Evolutionary conservation across 2,113 vertebrate genomes (phyloP), one percentile per base, ranked within the genome.

Genomic region (Petroica traversi): DNA sequence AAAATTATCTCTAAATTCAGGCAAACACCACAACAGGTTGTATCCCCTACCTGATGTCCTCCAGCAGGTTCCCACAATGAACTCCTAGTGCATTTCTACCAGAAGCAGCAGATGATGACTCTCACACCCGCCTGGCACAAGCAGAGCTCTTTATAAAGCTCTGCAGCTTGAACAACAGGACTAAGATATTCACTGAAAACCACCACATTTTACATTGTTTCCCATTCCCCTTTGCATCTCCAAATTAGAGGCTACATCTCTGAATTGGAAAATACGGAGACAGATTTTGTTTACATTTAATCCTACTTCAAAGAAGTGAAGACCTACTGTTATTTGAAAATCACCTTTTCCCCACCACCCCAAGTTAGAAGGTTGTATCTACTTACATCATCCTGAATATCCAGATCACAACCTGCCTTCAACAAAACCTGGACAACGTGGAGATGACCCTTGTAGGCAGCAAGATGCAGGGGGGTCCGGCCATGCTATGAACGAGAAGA

Each of bases 331-430:
- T 66, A 73, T 11, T 83, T 86, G 82, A 41, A 90, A 93, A 69
- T 41, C 25, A 74, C 34, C 38, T 67, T 92, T 24, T 18, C 36
- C 63, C 57, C 41, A 61, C 38, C 71, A 83, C 46, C 69, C 62
- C 51, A 48, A 85, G 68, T 19, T 19, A 88, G 63, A 92, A 88
- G 41, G 40, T 12, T 66, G 36, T 33, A 79, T 91, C 74, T 98
- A 99, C 99, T 99, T 98, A 99, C 99, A 69, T 99, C 99, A 93
- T 99, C 99, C 95, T 99, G 99, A 97, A 99, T 98, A 96, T 99
- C 98, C 92, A 99, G 97, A 95, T 99, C 99, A 43, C 99, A 99
- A 94, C 99, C 99, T n/a, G 99, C 99, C 96, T 98, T 99, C 97
- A 99, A 97, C 93, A 99, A 98, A 96, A 99, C 97, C 81, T 98